These are phyloP conservation scores for Cosmopolites sordidus DNA, from an alignment of 2,888 invertebrate genomes.

Conservation along the genomic window DNA sequence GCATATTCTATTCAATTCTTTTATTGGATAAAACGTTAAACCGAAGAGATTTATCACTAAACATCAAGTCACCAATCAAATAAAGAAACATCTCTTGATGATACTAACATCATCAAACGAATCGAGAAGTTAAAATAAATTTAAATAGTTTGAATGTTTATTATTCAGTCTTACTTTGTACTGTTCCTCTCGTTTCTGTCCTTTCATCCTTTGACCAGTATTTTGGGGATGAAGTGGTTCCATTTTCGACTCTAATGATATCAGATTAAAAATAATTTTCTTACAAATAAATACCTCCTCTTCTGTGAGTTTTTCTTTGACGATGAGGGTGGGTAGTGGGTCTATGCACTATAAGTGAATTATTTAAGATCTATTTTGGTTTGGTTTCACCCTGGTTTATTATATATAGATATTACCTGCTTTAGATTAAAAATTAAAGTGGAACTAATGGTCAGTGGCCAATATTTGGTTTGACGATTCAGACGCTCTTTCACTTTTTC, in stretches of 20 bases:
- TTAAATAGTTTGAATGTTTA: neutral
- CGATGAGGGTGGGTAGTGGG: conserved; percentile 72
- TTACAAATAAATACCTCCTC: conserved; percentile 84
- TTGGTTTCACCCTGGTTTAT: too few species aligned
- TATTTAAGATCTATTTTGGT: too few species aligned
- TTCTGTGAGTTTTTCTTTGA: conserved; percentile 78
- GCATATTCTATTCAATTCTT: too few species aligned
- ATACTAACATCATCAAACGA: too few species aligned
- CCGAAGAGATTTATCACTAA: too few species aligned
- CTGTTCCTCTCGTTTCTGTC: conserved; percentile 75
- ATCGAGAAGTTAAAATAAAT: neutral
- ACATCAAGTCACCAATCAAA: too few species aligned
- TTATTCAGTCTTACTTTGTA: conserved; percentile 55
- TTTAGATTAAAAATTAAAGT: conserved; percentile 83
- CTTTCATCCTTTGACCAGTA: conserved; percentile 60
- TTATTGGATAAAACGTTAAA: too few species aligned
- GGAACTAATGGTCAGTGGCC: conserved; percentile 84
- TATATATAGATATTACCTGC: conserved; percentile 50
- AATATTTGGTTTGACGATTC: conserved; percentile 77
- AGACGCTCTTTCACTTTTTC: conserved; percentile 65
- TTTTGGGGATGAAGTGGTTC: conserved; percentile 73
- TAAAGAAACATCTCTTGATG: too few species aligned
- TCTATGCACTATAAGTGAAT: conserved; percentile 64
- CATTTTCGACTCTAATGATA: conserved; percentile 77
- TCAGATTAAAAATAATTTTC: conserved; percentile 75